phyloP scores from a whole-genome alignment of 1,140 invertebrate species.

The Hestina assimilis region DNA sequence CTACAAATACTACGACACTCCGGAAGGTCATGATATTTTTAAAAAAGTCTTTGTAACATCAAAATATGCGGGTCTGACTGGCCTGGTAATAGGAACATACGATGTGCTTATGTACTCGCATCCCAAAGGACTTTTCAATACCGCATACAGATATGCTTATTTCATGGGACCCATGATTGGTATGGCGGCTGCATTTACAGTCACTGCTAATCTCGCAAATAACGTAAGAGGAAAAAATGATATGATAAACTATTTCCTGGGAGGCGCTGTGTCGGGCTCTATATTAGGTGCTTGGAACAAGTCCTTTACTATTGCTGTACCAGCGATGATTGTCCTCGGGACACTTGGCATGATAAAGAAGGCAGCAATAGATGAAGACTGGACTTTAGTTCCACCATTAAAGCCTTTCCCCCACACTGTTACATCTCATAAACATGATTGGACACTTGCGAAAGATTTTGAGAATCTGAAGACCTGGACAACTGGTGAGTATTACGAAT shows the following conservation, averaged over 20 bases:
- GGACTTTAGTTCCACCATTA: conserved; percentile 70
- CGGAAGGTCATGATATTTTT: conserved; percentile 83
- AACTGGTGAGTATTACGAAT: conserved; percentile 45
- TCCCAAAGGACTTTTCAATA: conserved; percentile 70
- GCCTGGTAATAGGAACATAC: conserved; percentile 71
- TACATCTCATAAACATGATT: conserved; percentile 52
- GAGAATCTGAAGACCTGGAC: conserved; percentile 57
- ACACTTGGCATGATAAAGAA: conserved; percentile 80
- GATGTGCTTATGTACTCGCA: conserved; percentile 81
- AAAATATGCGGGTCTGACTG: conserved; percentile 78
- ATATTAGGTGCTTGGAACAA: conserved; percentile 79
- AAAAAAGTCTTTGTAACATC: conserved; percentile 81
- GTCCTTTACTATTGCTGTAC: conserved; percentile 40
- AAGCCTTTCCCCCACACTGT: conserved; percentile 38
- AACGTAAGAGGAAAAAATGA: conserved; percentile 84
- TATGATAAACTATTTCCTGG: conserved; percentile 79
- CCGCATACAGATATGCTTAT: conserved; percentile 64
- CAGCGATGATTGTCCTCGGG: conserved; percentile 58
- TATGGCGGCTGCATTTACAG: conserved; percentile 82
- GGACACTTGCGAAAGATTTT: conserved; percentile 54
- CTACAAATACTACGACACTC: conserved; percentile 83
- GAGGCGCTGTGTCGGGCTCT: conserved; percentile 79
- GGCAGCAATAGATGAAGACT: conserved; percentile 74
- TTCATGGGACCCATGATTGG: conserved; percentile 80
- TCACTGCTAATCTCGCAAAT: conserved; percentile 79